Base-by-base conservation (phyloP, 2,888 invertebrate genomes). In the Carcina quercana region DNA sequence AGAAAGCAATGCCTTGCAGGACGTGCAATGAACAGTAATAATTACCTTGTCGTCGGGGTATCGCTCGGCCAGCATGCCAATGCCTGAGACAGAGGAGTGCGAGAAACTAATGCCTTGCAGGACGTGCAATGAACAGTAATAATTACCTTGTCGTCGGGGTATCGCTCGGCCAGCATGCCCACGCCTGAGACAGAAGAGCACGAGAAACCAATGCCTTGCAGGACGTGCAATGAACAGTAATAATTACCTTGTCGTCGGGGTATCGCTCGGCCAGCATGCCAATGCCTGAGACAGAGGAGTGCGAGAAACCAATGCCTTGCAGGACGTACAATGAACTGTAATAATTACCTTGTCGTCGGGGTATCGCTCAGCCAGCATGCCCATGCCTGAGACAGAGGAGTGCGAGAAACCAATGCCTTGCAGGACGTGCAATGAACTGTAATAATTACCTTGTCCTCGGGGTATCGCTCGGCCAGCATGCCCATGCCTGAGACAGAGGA, bases 401-500 rank as follows among this genome's bases (percentile, higher is more conserved):
- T 98, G 99, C 0, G 98, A 97, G 0, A 98, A 99, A 0, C 99
- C 99, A 28, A 99, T 92, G 11, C 99, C 99, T 76, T 99, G 99
- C 6, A 99, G 98, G 96, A 37, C 99, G 87, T 0, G 99, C 99
- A 35, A 98, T 75, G 83, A 98, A 98, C n/a, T n/a, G n/a, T n/a
- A n/a, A n/a, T n/a, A 24, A 11, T 36, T 36, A 83, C 85, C 74
- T 96, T 93, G 64, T 99, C 98, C 52, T 99, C 97, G 0, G 98
- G 96, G 64, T 97, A 99, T 15, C 96, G 87, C 66, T 97, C 97
- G 0, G 99, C 99, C 60, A 99, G 75, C 98, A 99, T 98, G 15
- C 98, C 99, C 98, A 99, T 98, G 4, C 99, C 99, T 12, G 98
- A 98, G 1, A 99, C 98, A 41, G 96, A 97, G 1, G 98, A 98